Conservation (phyloP, 1,140 invertebrate species). For the Drosophila lini region DNA sequence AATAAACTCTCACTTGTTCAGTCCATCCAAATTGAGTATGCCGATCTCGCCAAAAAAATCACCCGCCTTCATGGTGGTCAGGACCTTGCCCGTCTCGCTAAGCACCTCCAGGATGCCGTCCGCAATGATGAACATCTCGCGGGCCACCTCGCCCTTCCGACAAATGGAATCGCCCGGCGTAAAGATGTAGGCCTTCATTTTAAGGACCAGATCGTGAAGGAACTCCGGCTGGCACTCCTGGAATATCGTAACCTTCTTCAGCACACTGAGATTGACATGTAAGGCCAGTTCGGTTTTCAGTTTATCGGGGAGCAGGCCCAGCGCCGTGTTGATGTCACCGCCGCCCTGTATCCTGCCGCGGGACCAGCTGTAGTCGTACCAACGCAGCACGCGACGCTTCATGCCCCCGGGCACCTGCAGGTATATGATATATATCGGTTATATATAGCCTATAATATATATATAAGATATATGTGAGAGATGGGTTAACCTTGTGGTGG, state of each 20-base stretch:
- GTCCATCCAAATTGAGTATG: conserved; percentile 96
- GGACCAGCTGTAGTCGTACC: conserved; percentile 99
- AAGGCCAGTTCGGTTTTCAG: conserved; percentile 97
- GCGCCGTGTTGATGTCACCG: conserved; percentile 96
- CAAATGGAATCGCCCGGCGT: conserved; percentile 98
- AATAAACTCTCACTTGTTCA: conserved; percentile 92
- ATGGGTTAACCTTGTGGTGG: conserved; percentile 91
- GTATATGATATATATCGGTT: background rate
- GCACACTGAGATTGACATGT: conserved; percentile 96
- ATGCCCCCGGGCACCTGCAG: conserved; percentile 94
- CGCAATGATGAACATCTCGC: conserved; percentile 99
- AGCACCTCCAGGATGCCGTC: conserved; percentile 98
- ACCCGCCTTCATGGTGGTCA: conserved; percentile 98
- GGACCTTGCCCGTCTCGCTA: conserved; percentile 95
- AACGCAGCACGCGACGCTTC: conserved; percentile 96
- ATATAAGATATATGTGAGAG: too few species aligned
- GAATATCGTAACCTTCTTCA: conserved; percentile 93
- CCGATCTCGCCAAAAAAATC: conserved; percentile 99
- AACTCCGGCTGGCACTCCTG: conserved; percentile 99
- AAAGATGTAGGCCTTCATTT: conserved; percentile 99
- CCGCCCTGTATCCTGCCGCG: conserved; percentile 97
- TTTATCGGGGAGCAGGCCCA: conserved; percentile 97
- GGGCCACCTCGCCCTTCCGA: conserved; percentile 94
- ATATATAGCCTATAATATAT: background rate
- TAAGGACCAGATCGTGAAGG: conserved; percentile 97